Evolutionary conservation across 37 sponge, comb jelly and placozoan genomes (phyloP).

Genomic region (Cladorhizidae sp.): DNA sequence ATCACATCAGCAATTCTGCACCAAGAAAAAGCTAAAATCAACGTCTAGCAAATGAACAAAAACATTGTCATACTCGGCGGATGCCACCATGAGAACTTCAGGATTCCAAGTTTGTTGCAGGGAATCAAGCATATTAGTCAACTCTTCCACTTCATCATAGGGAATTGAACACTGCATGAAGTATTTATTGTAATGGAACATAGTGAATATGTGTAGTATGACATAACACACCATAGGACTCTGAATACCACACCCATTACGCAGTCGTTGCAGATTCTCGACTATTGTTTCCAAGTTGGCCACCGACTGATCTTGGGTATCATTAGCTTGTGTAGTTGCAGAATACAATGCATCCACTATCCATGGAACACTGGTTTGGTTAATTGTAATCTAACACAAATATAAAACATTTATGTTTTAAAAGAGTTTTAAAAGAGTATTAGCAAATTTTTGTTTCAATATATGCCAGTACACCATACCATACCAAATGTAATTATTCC

Average conservation of each 20-base stretch:
- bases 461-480: too few species aligned
- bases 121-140: background rate
- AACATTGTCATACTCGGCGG: background rate
- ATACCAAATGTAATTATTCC: too few species aligned
- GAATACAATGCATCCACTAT: background rate
- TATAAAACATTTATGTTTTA: too few species aligned
- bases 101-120: constrained; percentile 13
- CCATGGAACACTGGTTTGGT: background rate
- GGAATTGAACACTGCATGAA: background rate
- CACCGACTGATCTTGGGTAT: constrained; percentile 6
- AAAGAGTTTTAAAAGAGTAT: too few species aligned
- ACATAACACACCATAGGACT: background rate
- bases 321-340: background rate
- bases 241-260: background rate
- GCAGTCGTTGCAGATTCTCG: background rate
- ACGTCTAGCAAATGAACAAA: background rate
- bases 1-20: background rate
- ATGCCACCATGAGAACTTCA: background rate
- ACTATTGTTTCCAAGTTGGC: background rate
- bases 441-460: too few species aligned
- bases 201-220: background rate
- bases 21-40: too few species aligned
- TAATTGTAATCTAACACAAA: background rate
- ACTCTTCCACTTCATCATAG: background rate
- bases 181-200: background rate